Conservation (phyloP, 2,797 vertebrate genomes). For the Lutra lutra region DNA sequence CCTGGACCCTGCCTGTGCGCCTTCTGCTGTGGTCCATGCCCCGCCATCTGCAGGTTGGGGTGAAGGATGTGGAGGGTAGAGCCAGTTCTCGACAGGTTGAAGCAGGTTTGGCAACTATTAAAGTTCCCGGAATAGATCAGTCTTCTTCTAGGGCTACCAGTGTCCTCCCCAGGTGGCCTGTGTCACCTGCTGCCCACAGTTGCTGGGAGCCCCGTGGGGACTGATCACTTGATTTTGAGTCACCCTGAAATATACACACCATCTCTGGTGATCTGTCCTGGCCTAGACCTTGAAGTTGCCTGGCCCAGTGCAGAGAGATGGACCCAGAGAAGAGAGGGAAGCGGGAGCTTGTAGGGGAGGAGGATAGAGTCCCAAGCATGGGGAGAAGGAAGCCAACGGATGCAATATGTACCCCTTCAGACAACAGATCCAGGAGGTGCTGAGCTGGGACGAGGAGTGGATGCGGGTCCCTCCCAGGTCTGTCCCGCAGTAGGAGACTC, state of each 20-base stretch:
- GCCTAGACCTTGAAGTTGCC: neutral
- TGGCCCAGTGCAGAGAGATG: neutral
- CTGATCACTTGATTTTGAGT: neutral
- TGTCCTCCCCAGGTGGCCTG: neutral
- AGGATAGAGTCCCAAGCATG: neutral
- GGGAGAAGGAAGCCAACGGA: neutral
- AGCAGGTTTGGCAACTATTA: neutral
- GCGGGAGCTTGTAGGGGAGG: neutral
- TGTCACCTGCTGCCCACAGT: neutral
- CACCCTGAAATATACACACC: neutral
- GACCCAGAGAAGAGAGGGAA: neutral
- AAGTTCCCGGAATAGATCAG: neutral
- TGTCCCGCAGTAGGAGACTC: neutral
- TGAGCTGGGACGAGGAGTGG: neutral
- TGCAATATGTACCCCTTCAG: accelerated
- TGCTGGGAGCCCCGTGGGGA: neutral
- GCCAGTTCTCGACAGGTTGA: neutral
- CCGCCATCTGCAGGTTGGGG: neutral
- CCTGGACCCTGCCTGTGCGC: neutral
- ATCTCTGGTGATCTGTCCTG: neutral
- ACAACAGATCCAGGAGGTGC: neutral
- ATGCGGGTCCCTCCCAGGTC: neutral
- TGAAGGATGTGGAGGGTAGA: neutral
- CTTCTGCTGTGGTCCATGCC: neutral
- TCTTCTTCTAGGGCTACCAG: neutral